Evolutionary conservation across 1,140 invertebrate genomes (phyloP).

Genomic region (Dreissena polymorpha): DNA sequence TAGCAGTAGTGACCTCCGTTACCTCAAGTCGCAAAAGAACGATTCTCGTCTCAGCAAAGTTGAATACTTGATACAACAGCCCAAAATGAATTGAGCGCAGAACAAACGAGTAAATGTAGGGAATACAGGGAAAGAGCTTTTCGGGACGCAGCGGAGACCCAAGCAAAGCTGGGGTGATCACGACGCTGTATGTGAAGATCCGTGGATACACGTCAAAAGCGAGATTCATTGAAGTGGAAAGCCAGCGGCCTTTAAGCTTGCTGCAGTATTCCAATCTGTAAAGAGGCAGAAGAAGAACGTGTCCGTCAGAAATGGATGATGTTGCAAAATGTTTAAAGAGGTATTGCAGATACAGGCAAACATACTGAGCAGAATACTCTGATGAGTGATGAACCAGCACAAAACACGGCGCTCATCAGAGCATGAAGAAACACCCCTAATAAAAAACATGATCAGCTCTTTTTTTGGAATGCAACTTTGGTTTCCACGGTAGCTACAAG

Average conservation of each 20-base stretch:
- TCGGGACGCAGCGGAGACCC: conserved; percentile 7
- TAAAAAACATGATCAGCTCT: no score
- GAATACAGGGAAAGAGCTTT: conserved; percentile 31
- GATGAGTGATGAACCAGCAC: no score
- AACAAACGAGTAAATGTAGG: conserved; percentile 34
- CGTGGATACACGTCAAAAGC: conserved; percentile 43
- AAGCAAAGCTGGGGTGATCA: background rate
- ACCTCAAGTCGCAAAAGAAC: conserved; percentile 6
- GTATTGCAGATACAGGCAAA: no score
- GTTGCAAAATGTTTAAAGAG: no score
- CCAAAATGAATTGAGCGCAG: background rate
- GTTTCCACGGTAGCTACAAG: no score
- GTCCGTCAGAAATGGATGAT: no score
- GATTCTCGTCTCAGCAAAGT: conserved; percentile 24
- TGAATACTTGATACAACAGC: conserved; percentile 25
- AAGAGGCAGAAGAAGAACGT: background rate
- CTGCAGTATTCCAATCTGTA: conserved; percentile 29
- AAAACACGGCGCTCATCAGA: no score
- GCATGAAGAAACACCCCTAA: no score
- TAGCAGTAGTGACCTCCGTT: background rate
- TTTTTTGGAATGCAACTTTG: no score
- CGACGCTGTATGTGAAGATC: conserved; percentile 17
- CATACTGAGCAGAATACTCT: no score
- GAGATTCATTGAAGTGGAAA: background rate
- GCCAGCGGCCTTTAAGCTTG: conserved; percentile 19